Conservation (phyloP, 2,888 invertebrate genomes). For the Scaptomyza flava region DNA sequence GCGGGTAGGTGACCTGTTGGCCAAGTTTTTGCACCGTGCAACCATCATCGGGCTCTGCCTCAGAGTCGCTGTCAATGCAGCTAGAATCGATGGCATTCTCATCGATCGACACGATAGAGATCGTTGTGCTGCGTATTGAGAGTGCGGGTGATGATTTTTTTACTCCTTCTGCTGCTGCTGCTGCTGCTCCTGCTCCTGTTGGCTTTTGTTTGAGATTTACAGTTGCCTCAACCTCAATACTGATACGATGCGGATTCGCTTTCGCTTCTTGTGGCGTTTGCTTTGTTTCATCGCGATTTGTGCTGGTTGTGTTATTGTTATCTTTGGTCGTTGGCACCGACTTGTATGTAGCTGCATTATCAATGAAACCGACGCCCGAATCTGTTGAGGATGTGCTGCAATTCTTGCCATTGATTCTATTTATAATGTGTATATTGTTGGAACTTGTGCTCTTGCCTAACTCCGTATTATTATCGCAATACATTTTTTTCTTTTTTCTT, state of each 20-base stretch:
- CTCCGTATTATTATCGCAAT: slow-evolving; percentile 68
- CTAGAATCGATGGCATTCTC: slow-evolving; percentile 82
- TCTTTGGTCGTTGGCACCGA: slow-evolving; percentile 53
- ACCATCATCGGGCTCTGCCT: slow-evolving; percentile 69
- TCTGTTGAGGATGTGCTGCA: slow-evolving; percentile 82
- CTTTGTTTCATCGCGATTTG: slow-evolving; percentile 14
- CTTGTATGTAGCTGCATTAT: slow-evolving; percentile 64
- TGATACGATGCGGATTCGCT: slow-evolving; percentile 46
- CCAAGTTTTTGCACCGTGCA: slow-evolving; percentile 82
- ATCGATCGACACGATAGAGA: slow-evolving; percentile 82
- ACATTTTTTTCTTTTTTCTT: slow-evolving; percentile 58
- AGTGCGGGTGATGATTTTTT: slow-evolving; percentile 72
- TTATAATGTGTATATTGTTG: slow-evolving; percentile 52
- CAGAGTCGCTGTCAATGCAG: slow-evolving; percentile 82
- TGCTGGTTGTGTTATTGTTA: slow-evolving; percentile 13
- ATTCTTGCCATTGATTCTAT: slow-evolving; percentile 62
- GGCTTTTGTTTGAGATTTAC: slow-evolving; percentile 48
- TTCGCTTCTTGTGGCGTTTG: slow-evolving; percentile 1
- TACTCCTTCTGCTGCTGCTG: too few species aligned
- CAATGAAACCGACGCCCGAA: slow-evolving; percentile 81
- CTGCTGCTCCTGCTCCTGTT: slow-evolving; percentile 5
- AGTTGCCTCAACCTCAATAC: slow-evolving; percentile 67
- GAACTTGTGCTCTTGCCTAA: slow-evolving; percentile 45
- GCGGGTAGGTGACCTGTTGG: slow-evolving; percentile 75
- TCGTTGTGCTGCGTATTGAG: slow-evolving; percentile 82